Evolutionary conservation across 2,888 invertebrate species (phyloP), one percentile per base, ranked within the genome.

Genomic region (Dusona sp.): DNA sequence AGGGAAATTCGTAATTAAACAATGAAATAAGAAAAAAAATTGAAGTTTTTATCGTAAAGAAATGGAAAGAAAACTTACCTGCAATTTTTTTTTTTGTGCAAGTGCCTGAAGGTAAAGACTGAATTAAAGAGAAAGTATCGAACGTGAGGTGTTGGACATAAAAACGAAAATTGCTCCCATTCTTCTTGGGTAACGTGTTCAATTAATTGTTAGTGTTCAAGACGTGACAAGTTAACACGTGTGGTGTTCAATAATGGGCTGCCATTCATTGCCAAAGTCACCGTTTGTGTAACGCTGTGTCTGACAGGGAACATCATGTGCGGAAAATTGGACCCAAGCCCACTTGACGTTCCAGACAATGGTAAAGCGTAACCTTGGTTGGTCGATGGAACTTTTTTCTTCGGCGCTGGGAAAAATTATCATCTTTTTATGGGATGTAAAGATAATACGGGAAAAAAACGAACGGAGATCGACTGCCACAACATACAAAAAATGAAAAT

Each of bases 131-230:
- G 25, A 25, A 25, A 29, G 19, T n/a, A 65, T 65, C n/a, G 19
- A 65, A 8, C 33, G 36, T 7, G 29, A 61, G 29, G 4, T 16
- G 29, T 16, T 29, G 29, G 29, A 29, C 29, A 29, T 29, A 61
- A 67, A 67, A 67, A 67, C 33, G 9, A 9, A 36, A 67, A 38
- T 67, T 22, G n/a, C 16, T 22, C 1, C 6, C 6, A 61, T 29
- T 29, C 13, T 29, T 11, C 29, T 13, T 9, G 29, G 16, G 67
- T 38, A 67, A 67, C 11, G 67, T 67, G 77, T 78, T 67, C 51
- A 67, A 78, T 78, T 78, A 67, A 78, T 67, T 29, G 78, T 65
- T 16, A 36, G 33, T 51, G 48, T 54, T 67, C 11, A 67, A 65
- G 8, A 45, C n/a, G 64, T 29, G 36, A 22, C 65, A 2, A 25